Evolutionary conservation across 1,140 invertebrate genomes (phyloP).

Genomic region (Eupristina koningsbergeri): DNA sequence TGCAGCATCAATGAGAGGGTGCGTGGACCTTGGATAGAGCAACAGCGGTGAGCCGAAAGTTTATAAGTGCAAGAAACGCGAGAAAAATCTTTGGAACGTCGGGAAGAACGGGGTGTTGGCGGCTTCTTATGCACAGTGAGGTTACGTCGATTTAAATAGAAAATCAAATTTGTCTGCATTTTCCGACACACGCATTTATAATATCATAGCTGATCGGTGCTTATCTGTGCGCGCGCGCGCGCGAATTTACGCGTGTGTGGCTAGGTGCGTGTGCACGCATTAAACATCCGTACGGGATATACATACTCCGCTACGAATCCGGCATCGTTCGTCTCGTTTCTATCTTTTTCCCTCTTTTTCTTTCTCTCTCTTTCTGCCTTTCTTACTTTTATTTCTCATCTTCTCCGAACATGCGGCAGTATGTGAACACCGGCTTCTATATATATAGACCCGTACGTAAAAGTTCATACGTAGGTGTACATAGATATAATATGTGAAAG

Average conservation of each 20-base stretch:
- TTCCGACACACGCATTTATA: neutral
- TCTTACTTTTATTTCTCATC: no score
- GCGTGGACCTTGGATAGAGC: neutral
- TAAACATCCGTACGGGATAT: neutral
- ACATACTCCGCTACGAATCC: neutral
- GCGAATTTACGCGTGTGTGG: neutral
- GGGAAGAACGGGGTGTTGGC: neutral
- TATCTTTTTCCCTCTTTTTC: neutral
- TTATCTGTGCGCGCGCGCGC: neutral
- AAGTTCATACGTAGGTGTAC: neutral
- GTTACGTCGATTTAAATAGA: neutral
- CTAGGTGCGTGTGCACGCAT: neutral
- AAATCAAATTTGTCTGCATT: neutral
- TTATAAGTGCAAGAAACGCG: neutral
- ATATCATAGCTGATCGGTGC: no score
- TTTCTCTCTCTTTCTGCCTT: neutral
- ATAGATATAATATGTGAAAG: neutral
- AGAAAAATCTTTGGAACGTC: neutral
- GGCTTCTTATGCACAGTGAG: neutral
- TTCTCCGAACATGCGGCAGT: neutral
- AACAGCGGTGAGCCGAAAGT: neutral
- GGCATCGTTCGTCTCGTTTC: neutral
- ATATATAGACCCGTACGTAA: neutral
- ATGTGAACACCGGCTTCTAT: neutral
- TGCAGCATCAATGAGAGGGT: neutral